Evolutionary conservation across 2,113 vertebrate species (phyloP), one percentile per base, ranked within the genome.

Genomic region (Zeus faber): DNA sequence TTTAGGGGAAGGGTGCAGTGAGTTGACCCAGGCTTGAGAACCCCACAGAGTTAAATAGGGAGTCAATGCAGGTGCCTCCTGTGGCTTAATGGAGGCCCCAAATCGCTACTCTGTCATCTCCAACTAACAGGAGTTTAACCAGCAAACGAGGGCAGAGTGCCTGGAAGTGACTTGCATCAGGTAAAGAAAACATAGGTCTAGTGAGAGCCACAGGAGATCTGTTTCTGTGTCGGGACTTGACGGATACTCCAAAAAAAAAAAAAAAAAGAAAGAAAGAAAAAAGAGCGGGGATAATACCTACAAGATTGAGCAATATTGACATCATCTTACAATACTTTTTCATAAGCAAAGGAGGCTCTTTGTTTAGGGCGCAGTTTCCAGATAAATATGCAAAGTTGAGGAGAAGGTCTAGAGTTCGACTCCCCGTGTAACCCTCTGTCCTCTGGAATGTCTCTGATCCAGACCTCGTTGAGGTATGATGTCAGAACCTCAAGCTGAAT

Each of bases 81-180:
- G 61, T 74, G 66, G 69, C 75, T 57, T 79, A 82, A 83, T 84
- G 75, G 81, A 82, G 73, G 67, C 60, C 33, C 41, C 78, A 76
- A 85, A 79, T 84, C 80, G 77, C 54, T 48, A 31, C 29, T 61
- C 61, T 71, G 69, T 77, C 62, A 72, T 71, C 55, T 76, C 46
- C 11, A 65, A 35, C 65, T 61, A 71, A 74, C 60, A 70, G 45
- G 50, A 58, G 70, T 72, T 61, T 53, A 60, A 61, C 41, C 65
- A 77, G 59, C 31, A 58, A 60, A 53, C 45, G 33, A 53, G 35
- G 52, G 35, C 50, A 52, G 68, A 74, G 52, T 62, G 64, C 52
- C 67, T 54, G 47, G 44, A 60, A 79, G 67, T 49, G 47, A 63
- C 71, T 57, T 61, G 64, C 67, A 58, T 61, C 50, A 67, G 57